Conservation (phyloP, 2,888 invertebrate genomes). For the Pachliopta kotzebuea region DNA sequence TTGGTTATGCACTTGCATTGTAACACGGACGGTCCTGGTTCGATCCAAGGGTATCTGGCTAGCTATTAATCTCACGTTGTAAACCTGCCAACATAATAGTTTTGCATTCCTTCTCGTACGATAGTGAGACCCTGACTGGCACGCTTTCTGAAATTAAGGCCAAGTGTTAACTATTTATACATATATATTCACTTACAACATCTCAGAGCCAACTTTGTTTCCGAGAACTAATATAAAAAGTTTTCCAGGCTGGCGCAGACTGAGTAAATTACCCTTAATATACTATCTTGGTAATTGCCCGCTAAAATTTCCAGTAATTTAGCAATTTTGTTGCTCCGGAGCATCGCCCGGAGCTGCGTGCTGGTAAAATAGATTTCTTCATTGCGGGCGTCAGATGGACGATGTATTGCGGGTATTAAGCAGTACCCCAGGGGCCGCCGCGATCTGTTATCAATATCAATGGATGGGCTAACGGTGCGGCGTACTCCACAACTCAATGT, state of each 20-base stretch:
- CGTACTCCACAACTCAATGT: conserved; percentile 1
- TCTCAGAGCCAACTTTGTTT: conserved; percentile 9
- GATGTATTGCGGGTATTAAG: conserved; percentile 21
- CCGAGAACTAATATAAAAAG: conserved; percentile 11
- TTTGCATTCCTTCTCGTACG: too few relatives aligned
- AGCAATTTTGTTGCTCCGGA: conserved; percentile 26
- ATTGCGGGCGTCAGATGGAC: conserved; percentile 11
- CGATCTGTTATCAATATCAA: conserved; percentile 28
- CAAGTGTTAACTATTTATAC: not conserved
- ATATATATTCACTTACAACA: not conserved
- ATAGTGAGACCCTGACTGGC: too few relatives aligned
- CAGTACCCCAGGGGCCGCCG: conserved; percentile 14
- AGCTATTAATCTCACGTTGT: too few relatives aligned
- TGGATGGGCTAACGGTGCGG: conserved; percentile 26
- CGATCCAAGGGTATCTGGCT: too few relatives aligned
- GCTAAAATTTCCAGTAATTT: conserved; percentile 28
- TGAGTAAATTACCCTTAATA: conserved; percentile 26
- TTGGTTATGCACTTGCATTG: too few relatives aligned
- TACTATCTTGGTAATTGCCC: conserved; percentile 25
- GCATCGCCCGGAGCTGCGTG: conserved; percentile 16
- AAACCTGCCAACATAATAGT: too few relatives aligned
- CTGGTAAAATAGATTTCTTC: conserved; percentile 28
- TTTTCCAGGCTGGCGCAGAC: not conserved
- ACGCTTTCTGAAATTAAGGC: too few relatives aligned
- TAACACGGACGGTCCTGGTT: too few relatives aligned